Evolutionary conservation across 2,797 vertebrate genomes (phyloP).

Genomic region (Semaprochilodus insignis): DNA sequence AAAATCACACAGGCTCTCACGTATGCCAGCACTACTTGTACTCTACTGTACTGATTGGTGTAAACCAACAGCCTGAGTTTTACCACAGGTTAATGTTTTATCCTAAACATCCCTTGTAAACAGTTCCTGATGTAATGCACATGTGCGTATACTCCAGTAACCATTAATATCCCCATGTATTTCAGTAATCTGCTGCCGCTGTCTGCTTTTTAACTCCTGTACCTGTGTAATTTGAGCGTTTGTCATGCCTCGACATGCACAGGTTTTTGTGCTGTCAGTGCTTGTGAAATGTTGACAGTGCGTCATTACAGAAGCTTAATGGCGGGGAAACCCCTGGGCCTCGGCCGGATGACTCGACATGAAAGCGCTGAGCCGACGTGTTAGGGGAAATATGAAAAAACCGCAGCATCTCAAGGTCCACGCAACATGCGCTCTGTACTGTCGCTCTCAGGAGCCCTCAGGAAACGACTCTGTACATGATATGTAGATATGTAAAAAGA

Average conservation of each 20-base stretch:
- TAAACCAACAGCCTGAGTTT: too few relatives aligned
- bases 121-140: too few relatives aligned
- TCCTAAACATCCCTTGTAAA: too few relatives aligned
- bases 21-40: too few relatives aligned
- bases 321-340: conserved; percentile 32
- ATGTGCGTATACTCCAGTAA: too few relatives aligned
- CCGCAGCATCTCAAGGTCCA: background rate
- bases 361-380: conserved; percentile 8
- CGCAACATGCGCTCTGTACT: background rate
- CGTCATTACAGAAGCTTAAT: background rate
- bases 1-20: too few relatives aligned
- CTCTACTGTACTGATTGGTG: too few relatives aligned
- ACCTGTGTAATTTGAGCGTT: background rate
- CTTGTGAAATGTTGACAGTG: background rate
- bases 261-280: background rate
- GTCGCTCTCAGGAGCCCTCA: background rate
- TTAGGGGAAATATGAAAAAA: conserved; percentile 25
- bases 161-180: too few relatives aligned
- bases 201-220: background rate
- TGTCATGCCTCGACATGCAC: background rate
- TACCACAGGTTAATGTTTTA: too few relatives aligned
- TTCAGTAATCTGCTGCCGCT: too few relatives aligned
- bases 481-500: too few relatives aligned
- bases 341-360: conserved; percentile 23
- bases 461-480: background rate